Conservation (phyloP, 2,797 vertebrate genomes). For the Lepus townsendii region DNA sequence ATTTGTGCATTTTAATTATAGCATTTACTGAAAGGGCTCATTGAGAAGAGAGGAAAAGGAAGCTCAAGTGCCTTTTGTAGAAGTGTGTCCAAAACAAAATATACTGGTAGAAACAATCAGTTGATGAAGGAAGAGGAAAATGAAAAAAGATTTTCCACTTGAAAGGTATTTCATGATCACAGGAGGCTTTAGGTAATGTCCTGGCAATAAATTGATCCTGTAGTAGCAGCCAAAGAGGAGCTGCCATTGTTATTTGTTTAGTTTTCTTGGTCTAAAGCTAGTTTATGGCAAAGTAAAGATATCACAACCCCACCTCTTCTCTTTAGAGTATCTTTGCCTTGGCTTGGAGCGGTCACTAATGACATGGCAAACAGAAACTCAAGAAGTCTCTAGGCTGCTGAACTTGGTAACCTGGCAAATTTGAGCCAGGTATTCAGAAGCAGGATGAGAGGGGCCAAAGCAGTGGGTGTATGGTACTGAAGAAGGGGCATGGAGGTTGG, state of each 20-base stretch:
- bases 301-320: background rate
- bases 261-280: conserved; percentile 28
- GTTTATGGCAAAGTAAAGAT: conserved; percentile 7
- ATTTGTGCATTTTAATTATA: conserved; percentile 67
- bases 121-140: conserved; percentile 54
- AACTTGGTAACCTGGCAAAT: background rate
- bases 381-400: background rate
- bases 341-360: conserved; percentile 42
- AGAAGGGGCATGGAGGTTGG: background rate
- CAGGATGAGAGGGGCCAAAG: background rate
- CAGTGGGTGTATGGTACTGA: background rate
- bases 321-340: conserved; percentile 47
- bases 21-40: conserved; percentile 62
- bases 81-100: conserved; percentile 62
- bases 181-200: background rate
- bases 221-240: background rate
- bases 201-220: background rate
- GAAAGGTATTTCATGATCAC: conserved; percentile 38
- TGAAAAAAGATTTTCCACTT: conserved; percentile 7
- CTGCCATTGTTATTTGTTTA: background rate
- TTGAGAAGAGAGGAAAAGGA: conserved; percentile 37
- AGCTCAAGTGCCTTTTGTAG: background rate
- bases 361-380: conserved; percentile 19
- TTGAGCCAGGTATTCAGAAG: background rate
- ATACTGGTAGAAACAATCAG: conserved; percentile 36